phyloP scores from a whole-genome alignment of 2,113 vertebrate genomes.

The Scopus umbretta region DNA sequence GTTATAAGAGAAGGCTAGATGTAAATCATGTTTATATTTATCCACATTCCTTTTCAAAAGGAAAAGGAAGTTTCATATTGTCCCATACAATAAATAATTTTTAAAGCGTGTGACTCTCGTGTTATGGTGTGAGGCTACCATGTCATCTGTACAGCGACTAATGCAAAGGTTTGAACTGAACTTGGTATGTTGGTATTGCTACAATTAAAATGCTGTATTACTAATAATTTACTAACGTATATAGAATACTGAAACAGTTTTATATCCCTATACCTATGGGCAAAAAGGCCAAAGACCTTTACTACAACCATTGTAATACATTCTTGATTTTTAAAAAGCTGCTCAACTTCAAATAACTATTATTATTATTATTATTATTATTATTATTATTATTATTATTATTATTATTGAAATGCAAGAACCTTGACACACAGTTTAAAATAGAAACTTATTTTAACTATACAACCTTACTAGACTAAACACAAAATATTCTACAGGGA shows the following conservation, averaged over 20 bases:
- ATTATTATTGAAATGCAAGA: neutral
- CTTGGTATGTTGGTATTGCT: neutral
- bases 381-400: too few species aligned
- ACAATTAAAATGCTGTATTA: neutral
- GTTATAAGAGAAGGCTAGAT: neutral
- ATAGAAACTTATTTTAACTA: neutral
- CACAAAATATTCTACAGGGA: conserved; percentile 18
- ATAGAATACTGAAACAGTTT: neutral
- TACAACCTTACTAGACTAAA: neutral
- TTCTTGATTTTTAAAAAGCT: neutral
- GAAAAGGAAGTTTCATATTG: neutral
- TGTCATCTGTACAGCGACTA: neutral
- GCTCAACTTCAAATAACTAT: neutral
- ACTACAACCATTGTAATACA: neutral
- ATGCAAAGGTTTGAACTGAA: neutral
- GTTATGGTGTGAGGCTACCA: neutral
- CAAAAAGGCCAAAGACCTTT: neutral
- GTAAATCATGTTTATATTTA: neutral
- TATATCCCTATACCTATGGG: neutral
- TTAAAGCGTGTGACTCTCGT: fast-evolving
- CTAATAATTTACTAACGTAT: neutral
- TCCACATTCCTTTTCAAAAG: neutral
- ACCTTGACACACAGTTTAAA: neutral
- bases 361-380: neutral
- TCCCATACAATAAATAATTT: neutral